phyloP scores from a whole-genome alignment of 1,140 invertebrate species.

The Mercenaria mercenaria region DNA sequence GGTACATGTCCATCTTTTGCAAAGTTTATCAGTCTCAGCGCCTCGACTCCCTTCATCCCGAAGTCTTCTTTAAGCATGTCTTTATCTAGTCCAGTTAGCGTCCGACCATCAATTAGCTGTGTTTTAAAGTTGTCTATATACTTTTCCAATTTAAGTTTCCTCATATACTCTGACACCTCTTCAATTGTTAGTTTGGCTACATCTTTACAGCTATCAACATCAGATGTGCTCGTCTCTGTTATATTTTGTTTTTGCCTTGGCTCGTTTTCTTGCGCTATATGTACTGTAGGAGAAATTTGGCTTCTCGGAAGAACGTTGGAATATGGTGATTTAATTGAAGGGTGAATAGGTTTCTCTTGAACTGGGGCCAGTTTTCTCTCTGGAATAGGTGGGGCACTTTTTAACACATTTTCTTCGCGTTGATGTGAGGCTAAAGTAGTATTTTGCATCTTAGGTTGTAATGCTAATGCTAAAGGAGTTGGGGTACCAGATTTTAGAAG shows the following conservation, averaged over 20 bases:
- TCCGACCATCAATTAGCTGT: constrained; percentile 37
- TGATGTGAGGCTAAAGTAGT: no score
- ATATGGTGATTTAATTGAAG: background rate
- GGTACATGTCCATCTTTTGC: constrained; percentile 46
- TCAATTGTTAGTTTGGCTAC: constrained; percentile 15
- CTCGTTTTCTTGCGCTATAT: background rate
- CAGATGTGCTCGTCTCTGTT: background rate
- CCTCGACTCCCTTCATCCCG: constrained; percentile 34
- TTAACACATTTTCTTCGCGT: no score
- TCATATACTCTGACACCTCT: constrained; percentile 38
- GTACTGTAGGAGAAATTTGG: background rate
- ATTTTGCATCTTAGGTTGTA: no score
- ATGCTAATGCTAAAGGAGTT: no score
- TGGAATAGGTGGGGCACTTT: no score
- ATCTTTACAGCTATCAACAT: background rate
- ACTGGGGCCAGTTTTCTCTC: background rate
- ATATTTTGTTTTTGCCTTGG: no score
- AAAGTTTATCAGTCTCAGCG: constrained; percentile 59
- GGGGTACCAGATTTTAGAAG: no score
- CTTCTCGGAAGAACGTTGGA: background rate
- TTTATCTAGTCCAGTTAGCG: constrained; percentile 23
- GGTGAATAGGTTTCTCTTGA: no score
- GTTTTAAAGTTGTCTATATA: constrained; percentile 3
- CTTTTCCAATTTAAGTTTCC: constrained; percentile 33
- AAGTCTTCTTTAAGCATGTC: constrained; percentile 38